Evolutionary conservation across 2,797 vertebrate species (phyloP).

Genomic region (Alcedo quadribrachys): DNA sequence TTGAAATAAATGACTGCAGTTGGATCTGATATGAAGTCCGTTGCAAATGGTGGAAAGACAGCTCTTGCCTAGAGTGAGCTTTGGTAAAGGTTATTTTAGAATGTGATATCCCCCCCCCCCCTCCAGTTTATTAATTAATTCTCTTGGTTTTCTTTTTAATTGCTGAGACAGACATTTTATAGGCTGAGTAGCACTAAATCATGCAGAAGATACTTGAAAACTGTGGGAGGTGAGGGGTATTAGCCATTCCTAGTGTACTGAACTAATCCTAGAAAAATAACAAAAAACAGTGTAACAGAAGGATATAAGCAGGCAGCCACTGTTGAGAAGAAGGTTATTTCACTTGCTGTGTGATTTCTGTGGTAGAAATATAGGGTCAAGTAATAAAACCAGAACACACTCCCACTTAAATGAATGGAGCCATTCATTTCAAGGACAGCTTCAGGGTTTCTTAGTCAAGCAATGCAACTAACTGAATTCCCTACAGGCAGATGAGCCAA

Average conservation of each 20-base stretch:
- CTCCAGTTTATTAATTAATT: slow-evolving; percentile 6
- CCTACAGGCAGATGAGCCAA: slow-evolving; percentile 42
- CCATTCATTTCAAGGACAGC: slow-evolving; percentile 63
- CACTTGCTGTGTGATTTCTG: slow-evolving; percentile 32
- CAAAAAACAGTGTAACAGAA: neutral
- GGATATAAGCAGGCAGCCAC: slow-evolving; percentile 12
- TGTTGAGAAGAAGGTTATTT: slow-evolving; percentile 44
- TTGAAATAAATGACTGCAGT: neutral
- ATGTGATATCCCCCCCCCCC: neutral
- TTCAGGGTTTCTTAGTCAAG: slow-evolving; percentile 43
- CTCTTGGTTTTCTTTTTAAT: slow-evolving; percentile 13
- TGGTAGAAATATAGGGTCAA: slow-evolving; percentile 54
- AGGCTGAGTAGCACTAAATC: slow-evolving; percentile 7
- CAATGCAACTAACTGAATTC: slow-evolving; percentile 46
- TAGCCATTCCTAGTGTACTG: neutral
- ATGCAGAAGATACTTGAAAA: slow-evolving; percentile 21
- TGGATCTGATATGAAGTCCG: neutral
- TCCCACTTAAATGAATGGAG: slow-evolving; percentile 66
- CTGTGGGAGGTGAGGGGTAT: neutral
- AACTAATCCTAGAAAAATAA: slow-evolving; percentile 34
- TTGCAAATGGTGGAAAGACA: neutral
- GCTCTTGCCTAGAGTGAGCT: neutral
- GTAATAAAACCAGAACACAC: slow-evolving; percentile 61
- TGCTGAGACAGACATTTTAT: neutral
- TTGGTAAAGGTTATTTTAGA: neutral